These are phyloP conservation scores for Rhogogaster chlorosoma DNA, from an alignment of 2,888 invertebrate genomes.

Conservation along the genomic window DNA sequence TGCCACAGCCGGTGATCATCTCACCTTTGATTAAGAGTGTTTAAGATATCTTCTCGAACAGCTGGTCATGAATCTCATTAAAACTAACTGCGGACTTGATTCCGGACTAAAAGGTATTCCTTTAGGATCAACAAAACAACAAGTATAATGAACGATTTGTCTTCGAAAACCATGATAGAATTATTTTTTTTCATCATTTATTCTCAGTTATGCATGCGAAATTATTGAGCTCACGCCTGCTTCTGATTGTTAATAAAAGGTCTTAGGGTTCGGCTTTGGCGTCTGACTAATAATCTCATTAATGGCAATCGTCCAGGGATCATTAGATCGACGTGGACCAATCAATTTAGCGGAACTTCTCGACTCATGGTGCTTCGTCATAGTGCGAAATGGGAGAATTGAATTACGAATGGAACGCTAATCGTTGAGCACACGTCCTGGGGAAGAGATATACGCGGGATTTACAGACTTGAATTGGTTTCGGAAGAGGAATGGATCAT, in stretches of 20 bases:
- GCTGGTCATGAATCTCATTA: background rate
- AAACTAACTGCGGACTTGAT: background rate
- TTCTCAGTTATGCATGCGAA: background rate
- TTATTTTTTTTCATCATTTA: background rate
- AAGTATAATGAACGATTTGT: background rate
- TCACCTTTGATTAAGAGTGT: slow-evolving; percentile 8
- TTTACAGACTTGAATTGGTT: background rate
- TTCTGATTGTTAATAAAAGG: background rate
- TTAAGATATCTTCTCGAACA: background rate
- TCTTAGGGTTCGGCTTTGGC: background rate
- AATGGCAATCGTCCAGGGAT: slow-evolving; percentile 1
- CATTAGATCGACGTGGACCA: background rate
- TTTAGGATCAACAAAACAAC: background rate
- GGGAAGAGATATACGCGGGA: background rate
- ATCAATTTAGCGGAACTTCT: background rate
- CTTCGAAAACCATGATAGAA: background rate
- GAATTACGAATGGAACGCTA: slow-evolving; percentile 11
- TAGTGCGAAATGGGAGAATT: slow-evolving; percentile 26
- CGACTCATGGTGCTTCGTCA: slow-evolving; percentile 1
- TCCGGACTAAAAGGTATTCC: background rate
- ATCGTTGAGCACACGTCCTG: background rate
- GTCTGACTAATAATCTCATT: slow-evolving; percentile 18
- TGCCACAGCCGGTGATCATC: background rate
- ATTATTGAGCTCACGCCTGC: background rate
- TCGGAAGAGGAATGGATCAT: slow-evolving; percentile 29